A percentile compares a stretch with the other conserved stretches of the same genome.
These are phyloP conservation scores for Acleris literana DNA, from an alignment of 2,888 invertebrate species.

Conservation along the genomic window DNA sequence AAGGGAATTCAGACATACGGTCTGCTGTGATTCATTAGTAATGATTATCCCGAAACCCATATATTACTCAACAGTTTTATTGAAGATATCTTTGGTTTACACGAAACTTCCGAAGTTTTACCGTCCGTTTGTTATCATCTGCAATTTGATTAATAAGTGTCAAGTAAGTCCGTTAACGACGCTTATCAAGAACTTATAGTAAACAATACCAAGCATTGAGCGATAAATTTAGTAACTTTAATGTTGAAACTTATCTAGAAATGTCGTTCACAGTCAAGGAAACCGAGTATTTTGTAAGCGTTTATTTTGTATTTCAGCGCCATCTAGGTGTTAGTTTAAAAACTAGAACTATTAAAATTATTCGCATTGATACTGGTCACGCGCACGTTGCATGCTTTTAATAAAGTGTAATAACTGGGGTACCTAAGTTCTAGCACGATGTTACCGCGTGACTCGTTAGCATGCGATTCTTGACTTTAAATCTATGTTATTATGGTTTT, in stretches of 20 bases:
- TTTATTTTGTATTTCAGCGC: background rate
- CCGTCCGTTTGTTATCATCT: too few species aligned
- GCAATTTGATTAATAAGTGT: background rate
- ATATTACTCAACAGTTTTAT: too few species aligned
- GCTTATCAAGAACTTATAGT: conserved; percentile 24
- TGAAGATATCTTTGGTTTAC: too few species aligned
- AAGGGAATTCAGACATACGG: background rate
- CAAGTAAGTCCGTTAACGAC: background rate
- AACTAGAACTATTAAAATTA: background rate
- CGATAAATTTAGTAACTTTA: background rate
- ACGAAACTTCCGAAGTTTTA: too few species aligned
- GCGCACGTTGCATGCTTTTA: conserved; percentile 15
- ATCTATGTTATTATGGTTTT: too few species aligned
- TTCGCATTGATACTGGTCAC: conserved; percentile 2
- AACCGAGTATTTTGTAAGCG: background rate
- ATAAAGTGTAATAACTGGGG: conserved; percentile 19
- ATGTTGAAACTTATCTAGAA: background rate
- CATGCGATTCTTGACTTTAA: too few species aligned
- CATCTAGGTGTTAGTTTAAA: background rate
- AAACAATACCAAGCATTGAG: conserved; percentile 30
- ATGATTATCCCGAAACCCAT: background rate
- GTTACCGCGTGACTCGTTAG: conserved; percentile 3
- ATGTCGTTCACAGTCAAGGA: conserved; percentile 5
- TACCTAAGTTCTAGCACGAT: conserved; percentile 17
- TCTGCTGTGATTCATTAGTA: background rate